A percentile compares a stretch with the other conserved stretches of the same genome.
Conservation (phyloP, 2,888 invertebrate genomes). For the Caenorhabditis plicata region DNA sequence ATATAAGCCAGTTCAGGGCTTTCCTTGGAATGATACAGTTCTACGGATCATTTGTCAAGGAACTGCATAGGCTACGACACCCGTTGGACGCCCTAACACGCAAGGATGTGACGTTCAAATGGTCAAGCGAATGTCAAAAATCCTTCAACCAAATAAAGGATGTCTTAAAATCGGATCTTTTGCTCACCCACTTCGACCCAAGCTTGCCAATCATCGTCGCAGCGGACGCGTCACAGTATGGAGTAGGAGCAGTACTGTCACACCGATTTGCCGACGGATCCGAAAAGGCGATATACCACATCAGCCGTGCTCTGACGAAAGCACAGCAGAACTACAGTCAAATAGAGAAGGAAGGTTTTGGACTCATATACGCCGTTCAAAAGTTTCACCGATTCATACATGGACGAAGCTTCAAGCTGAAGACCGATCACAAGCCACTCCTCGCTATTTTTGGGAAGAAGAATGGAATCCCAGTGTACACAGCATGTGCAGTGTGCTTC, state of each 20-base stretch:
- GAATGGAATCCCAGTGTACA: constrained; percentile 14
- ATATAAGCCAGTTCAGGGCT: constrained; percentile 12
- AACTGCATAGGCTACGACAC: constrained; percentile 3
- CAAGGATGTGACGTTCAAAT: constrained; percentile 9
- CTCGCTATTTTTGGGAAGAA: constrained; percentile 64
- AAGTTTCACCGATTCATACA: constrained; percentile 68
- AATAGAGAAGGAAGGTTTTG: constrained; percentile 67
- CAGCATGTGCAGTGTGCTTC: constrained; percentile 1
- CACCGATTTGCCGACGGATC: constrained; percentile 47
- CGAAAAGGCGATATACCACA: constrained; percentile 47
- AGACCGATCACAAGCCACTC: constrained; percentile 69
- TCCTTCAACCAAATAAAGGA: constrained; percentile 4
- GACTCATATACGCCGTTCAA: constrained; percentile 64
- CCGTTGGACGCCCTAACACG: constrained; percentile 10
- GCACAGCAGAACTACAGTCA: constrained; percentile 67
- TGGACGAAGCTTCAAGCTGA: constrained; percentile 61
- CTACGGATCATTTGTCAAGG: constrained; percentile 22
- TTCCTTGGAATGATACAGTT: constrained; percentile 33
- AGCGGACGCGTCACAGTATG: constrained; percentile 40
- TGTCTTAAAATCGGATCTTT: constrained; percentile 1
- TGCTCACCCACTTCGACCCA: constrained; percentile 35
- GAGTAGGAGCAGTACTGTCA: constrained; percentile 46
- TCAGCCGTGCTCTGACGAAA: constrained; percentile 34
- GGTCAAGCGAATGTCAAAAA: constrained; percentile 1
- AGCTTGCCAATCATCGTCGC: constrained; percentile 20